Base-by-base conservation (phyloP, 2,888 invertebrate genomes). In the Brachynemurus nebulosus region DNA sequence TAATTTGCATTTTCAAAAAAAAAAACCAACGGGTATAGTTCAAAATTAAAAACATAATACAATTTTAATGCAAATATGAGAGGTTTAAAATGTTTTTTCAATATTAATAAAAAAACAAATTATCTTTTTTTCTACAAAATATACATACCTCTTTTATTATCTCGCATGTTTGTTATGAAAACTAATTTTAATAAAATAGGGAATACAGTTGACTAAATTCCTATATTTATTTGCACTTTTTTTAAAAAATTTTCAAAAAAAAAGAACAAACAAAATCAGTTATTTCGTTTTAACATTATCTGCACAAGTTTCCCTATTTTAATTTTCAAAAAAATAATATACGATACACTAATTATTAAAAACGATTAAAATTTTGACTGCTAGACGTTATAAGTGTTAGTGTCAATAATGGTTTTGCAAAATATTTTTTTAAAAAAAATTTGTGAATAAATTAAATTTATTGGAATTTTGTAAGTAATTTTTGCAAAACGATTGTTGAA, bases 321-420 rank as follows among this genome's bases (percentile, higher is more conserved):
- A n/a, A n/a, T n/a, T n/a, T n/a, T n/a, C n/a, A n/a, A n/a, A n/a
- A n/a, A n/a, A n/a, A n/a, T n/a, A n/a, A n/a, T n/a, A n/a, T n/a
- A n/a, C n/a, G n/a, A n/a, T n/a, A 9, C 9, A 25, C 9, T 25
- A 25, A 25, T 25, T 25, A 9, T 25, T 25, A 9, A 25, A 9
- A 9, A 25, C 27, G 16, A 33, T 33, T 16, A 33, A 16, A 33
- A 33, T 33, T 33, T 33, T 6, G 16, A 14, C 33, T 42, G 42
- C 42, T 42, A 42, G 35, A 23, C 23, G 42, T 42, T 42, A 16
- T 42, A 33, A 33, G 20, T 42, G 42, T 42, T 42, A 42, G 35
- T 9, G 35, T 20, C 23, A 34, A 25, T 40, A 14, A 25, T 21
- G 23, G 40, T 25, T 14, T 21, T 25, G 27, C 18, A 36, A 17